Evolutionary conservation across 30 jellyfish, hydroid and myxozoan genomes (phyloP).

Genomic region (Catostylus mosaicus): DNA sequence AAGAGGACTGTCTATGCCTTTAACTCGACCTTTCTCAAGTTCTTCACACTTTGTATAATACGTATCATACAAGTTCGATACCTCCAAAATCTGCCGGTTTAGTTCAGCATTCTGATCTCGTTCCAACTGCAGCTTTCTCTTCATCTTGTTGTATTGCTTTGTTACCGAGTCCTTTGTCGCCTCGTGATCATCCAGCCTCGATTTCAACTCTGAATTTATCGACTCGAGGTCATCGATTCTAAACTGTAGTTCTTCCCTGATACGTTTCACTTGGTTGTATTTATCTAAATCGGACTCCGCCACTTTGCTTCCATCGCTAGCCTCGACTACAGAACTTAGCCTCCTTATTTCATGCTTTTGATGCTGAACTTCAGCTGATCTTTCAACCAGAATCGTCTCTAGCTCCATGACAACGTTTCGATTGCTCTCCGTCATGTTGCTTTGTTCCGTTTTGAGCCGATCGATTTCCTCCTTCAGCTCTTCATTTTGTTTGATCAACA

Average conservation of each 20-base stretch:
- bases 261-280: constrained; percentile 13
- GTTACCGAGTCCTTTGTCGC: constrained; percentile 34
- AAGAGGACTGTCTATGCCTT: constrained; percentile 6
- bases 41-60: constrained; percentile 48
- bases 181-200: constrained; percentile 29
- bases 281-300: constrained; percentile 9
- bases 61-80: constrained; percentile 42
- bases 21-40: constrained; percentile 30
- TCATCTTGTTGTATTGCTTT: constrained; percentile 14
- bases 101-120: constrained; percentile 68
- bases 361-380: constrained; percentile 62
- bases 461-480: constrained; percentile 71
- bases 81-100: constrained; percentile 60
- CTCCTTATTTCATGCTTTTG: constrained; percentile 63
- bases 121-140: constrained; percentile 52
- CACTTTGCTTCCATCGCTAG: not conserved
- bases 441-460: constrained; percentile 36
- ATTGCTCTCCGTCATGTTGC: constrained; percentile 35
- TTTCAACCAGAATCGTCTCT: constrained; percentile 51
- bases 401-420: constrained; percentile 51
- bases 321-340: constrained; percentile 60
- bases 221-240: constrained; percentile 28
- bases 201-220: constrained; percentile 39
- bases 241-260: constrained; percentile 31
- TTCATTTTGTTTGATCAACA: constrained; percentile 56